Evolutionary conservation across 2,797 vertebrate species (phyloP), one percentile per base, ranked within the genome.

Genomic region (Acanthis flammea): DNA sequence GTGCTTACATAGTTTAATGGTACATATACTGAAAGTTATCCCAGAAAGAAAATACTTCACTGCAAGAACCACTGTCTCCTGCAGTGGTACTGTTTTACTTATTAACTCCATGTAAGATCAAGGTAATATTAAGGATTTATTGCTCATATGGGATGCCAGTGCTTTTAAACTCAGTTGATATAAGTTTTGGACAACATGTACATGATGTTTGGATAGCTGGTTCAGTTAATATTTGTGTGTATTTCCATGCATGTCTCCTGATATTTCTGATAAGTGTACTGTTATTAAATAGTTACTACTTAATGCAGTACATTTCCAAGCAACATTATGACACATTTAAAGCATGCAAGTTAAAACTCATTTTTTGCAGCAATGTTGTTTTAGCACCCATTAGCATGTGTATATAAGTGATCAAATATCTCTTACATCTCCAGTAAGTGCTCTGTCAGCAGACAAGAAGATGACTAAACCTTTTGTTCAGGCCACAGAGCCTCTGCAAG

Each of bases 391-490:
- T 95, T 95, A 94, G 55, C 81, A 47, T 93, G 87, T 90, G 90
- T 93, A 54, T 95, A 7, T 74, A 92, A 95, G 95, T 30, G 88
- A 95, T 95, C 92, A 71, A 27, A 55, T 96, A 93, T 96, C 92
- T 95, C 66, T 60, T 92, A 72, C 78, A 93, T 96, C 94, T 96
- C 75, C 90, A 84, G 79, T 91, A 94, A 97, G 90, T 93, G 93
- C 95, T 90, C 90, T 90, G 95, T 96, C 96, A 97, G 92, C 95
- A 95, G 76, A 93, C 27, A 57, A 90, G 92, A 76, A 90, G 92
- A 95, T 82, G 94, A 97, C 95, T 89, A 79, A 92, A 94, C 79
- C 95, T 88, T 93, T 96, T 95, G 88, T 96, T 94, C 76, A 31
- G 85, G 90, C 85, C 70, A 28, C 68, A 83, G 79, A 74, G 89